These are phyloP conservation scores for Rhyacophila brunnea DNA, from an alignment of 1,140 invertebrate genomes.

Conservation along the genomic window DNA sequence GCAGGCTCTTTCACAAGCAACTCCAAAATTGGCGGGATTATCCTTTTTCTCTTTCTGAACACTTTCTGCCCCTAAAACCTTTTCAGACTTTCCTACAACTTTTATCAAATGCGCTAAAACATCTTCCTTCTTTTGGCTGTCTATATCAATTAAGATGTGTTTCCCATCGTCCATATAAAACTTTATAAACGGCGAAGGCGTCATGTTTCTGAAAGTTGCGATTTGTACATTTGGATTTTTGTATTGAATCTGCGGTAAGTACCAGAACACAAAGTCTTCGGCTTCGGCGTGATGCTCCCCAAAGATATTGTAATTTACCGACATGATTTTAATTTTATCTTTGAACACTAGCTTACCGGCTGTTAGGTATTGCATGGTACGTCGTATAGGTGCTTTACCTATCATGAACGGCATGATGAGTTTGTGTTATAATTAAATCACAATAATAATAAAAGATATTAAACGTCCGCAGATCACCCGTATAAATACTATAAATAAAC, in stretches of 20 bases:
- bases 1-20: constrained; percentile 78
- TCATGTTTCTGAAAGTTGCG: constrained; percentile 81
- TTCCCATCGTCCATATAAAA: constrained; percentile 85
- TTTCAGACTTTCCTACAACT: constrained; percentile 81
- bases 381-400: constrained; percentile 82
- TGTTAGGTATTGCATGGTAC: constrained; percentile 86
- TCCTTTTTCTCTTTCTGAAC: constrained; percentile 70
- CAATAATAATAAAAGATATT: no score
- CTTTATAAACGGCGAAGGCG: constrained; percentile 90
- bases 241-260: constrained; percentile 86
- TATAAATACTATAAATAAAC: no score
- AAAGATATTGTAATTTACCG: constrained; percentile 77
- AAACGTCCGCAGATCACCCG: no score
- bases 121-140: constrained; percentile 77
- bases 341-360: constrained; percentile 77
- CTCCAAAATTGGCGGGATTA: constrained; percentile 94
- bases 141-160: constrained; percentile 85
- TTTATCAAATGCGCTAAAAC: constrained; percentile 77
- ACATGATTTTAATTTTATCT: constrained; percentile 82
- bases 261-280: constrained; percentile 91
- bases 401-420: constrained; percentile 99
- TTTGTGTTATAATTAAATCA: no score
- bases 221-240: constrained; percentile 93
- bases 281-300: constrained; percentile 70
- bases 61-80: constrained; percentile 63